Conservation (phyloP, 1,140 invertebrate species). For the Drosophila kikkawai region DNA sequence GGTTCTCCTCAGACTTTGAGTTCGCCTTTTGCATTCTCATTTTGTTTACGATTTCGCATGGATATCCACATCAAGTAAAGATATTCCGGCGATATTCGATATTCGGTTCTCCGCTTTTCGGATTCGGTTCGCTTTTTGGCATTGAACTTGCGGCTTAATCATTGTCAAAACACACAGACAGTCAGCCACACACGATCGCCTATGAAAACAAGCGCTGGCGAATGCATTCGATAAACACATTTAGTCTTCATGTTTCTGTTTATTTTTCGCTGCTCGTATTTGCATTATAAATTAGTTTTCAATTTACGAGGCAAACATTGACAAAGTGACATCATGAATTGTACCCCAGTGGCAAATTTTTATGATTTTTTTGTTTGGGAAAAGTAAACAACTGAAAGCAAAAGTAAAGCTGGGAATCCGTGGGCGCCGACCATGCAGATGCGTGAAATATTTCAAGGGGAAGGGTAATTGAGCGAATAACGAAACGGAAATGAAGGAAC, state of each 20-base stretch:
- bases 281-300: constrained; percentile 74
- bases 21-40: not conserved
- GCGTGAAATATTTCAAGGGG: constrained; percentile 36
- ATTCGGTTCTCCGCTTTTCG: constrained; percentile 1
- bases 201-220: constrained; percentile 31
- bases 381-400: constrained; percentile 24
- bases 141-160: constrained; percentile 71
- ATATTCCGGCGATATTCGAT: constrained; percentile 14
- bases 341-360: constrained; percentile 15
- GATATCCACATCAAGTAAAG: constrained; percentile 20
- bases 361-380: constrained; percentile 21
- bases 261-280: constrained; percentile 48
- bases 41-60: constrained; percentile 34
- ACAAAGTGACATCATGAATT: constrained; percentile 68
- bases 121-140: constrained; percentile 39
- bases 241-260: constrained; percentile 28
- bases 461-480: constrained; percentile 39
- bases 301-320: constrained; percentile 73
- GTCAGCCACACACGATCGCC: constrained; percentile 15
- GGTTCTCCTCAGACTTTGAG: constrained; percentile 41
- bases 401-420: constrained; percentile 19
- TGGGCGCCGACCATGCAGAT: constrained; percentile 33
- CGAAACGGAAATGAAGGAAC: constrained; percentile 51
- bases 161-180: constrained; percentile 42
- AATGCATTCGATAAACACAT: constrained; percentile 58